Percentiles rank a stretch among this genome's conserved stretches.
Conservation (phyloP, 2,888 invertebrate species). For the Harmothoe impar region DNA sequence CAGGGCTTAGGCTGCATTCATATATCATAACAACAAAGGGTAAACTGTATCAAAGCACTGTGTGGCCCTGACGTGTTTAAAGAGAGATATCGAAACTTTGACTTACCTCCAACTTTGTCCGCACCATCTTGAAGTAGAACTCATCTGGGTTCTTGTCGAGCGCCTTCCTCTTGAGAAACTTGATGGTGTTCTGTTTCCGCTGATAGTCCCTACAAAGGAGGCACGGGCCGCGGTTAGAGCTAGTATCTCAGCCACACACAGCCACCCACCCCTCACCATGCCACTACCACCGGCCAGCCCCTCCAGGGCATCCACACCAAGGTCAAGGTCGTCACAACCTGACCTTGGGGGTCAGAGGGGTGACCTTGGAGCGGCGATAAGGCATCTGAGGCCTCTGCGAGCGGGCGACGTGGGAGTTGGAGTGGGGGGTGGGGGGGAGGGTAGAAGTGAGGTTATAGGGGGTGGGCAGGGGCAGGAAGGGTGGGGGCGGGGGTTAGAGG, state of each 20-base stretch:
- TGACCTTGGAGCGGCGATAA: slow-evolving; percentile 48
- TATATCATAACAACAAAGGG: too few relatives aligned
- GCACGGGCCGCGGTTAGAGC: background rate
- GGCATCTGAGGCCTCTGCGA: slow-evolving; percentile 47
- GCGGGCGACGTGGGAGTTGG: background rate
- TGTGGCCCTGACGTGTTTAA: too few relatives aligned
- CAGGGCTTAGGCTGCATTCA: too few relatives aligned
- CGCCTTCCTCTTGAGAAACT: slow-evolving; percentile 91
- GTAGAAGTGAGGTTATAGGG: background rate
- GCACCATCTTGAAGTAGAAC: slow-evolving; percentile 98
- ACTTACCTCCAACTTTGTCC: slow-evolving; percentile 88
- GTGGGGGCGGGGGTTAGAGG: background rate
- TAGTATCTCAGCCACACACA: slow-evolving; percentile 12
- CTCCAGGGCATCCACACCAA: slow-evolving; percentile 8
- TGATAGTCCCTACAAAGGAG: slow-evolving; percentile 71
- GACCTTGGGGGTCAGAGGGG: slow-evolving; percentile 30
- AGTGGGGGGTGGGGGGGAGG: background rate
- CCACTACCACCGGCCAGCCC: background rate
- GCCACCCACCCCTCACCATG: background rate
- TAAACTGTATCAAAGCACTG: too few relatives aligned
- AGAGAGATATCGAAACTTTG: background rate
- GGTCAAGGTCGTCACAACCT: slow-evolving; percentile 31
- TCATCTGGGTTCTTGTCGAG: slow-evolving; percentile 98
- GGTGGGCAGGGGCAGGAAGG: too few relatives aligned
- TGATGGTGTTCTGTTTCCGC: slow-evolving; percentile 91